Conservation (phyloP, 2,113 vertebrate genomes). For the Gorsachius goisagi region DNA sequence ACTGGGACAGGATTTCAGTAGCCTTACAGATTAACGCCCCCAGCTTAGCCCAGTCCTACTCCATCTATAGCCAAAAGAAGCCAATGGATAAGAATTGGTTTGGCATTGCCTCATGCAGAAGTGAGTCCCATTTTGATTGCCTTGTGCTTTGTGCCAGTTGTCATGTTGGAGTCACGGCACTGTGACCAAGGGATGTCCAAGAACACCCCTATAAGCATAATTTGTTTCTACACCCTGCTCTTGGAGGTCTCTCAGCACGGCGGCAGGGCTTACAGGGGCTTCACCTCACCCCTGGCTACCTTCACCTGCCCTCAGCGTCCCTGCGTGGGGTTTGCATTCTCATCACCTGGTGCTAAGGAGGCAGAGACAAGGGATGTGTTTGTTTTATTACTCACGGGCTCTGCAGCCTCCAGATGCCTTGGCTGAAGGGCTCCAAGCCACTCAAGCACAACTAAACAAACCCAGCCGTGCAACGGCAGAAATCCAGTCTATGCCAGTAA, state of each 20-base stretch:
- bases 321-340: neutral
- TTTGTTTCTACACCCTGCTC: neutral
- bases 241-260: accelerated
- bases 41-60: neutral
- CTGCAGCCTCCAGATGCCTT: neutral
- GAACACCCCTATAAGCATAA: neutral
- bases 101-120: neutral
- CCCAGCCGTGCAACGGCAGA: neutral
- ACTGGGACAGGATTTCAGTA: neutral
- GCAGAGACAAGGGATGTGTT: neutral
- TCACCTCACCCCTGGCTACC: neutral
- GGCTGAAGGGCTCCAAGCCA: neutral
- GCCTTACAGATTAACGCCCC: neutral
- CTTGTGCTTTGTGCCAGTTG: neutral
- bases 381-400: constrained; percentile 14
- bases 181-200: neutral
- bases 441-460: constrained; percentile 49
- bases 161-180: neutral
- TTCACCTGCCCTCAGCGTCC: accelerated
- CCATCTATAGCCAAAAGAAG: neutral
- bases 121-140: neutral
- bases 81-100: neutral
- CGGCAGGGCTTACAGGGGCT: accelerated
- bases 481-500: neutral
- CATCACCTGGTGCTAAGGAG: neutral